Evolutionary conservation across 2,797 vertebrate species (phyloP).

Genomic region (Kryptopterus vitreolus): DNA sequence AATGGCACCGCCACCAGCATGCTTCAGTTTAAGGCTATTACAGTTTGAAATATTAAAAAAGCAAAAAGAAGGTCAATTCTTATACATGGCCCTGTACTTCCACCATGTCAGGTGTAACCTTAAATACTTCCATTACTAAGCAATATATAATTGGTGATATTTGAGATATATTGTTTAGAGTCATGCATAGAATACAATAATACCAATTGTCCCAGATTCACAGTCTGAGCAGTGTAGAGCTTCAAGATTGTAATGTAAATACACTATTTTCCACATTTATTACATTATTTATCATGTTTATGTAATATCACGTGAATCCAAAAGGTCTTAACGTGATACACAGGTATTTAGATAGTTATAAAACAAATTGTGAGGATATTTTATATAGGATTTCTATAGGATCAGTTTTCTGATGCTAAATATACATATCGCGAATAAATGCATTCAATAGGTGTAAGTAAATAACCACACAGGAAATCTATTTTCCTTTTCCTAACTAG

Average conservation of each 20-base stretch:
- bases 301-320: background rate
- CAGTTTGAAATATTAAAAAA: background rate
- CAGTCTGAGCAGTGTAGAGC: background rate
- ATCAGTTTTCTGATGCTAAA: background rate
- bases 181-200: no score
- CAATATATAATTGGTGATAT: no score
- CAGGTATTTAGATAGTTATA: background rate
- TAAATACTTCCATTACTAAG: no score
- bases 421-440: background rate
- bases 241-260: background rate
- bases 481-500: background rate
- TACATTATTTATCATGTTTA: background rate
- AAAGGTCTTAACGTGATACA: background rate
- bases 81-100: background rate
- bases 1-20: background rate
- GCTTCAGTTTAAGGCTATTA: background rate
- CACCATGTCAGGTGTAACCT: no score
- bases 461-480: background rate
- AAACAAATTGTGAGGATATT: background rate
- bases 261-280: background rate
- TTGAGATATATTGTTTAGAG: no score
- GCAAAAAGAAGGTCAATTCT: background rate
- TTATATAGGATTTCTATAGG: background rate
- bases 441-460: background rate
- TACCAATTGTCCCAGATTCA: no score